Percentiles rank a stretch among this genome's conserved stretches.
These are phyloP conservation scores for Caenorhabditis plicata DNA, from an alignment of 2,888 invertebrate species.

Conservation along the genomic window DNA sequence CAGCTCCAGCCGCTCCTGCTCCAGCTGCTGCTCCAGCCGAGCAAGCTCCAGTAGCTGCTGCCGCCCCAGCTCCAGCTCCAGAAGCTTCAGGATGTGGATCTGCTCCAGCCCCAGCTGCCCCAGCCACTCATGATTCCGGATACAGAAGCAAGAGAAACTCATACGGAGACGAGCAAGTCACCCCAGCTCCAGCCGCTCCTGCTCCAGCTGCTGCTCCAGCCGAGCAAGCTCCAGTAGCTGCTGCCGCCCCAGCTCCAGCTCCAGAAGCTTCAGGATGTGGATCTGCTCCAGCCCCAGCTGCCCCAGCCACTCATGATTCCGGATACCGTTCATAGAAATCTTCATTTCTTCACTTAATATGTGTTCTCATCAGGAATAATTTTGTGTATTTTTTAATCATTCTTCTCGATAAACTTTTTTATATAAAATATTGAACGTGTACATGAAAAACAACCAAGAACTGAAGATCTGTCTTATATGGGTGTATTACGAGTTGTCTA, in stretches of 20 bases:
- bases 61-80: constrained; percentile 2
- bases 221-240: constrained; percentile 14
- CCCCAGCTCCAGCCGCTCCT: constrained; percentile 24
- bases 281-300: constrained; percentile 9
- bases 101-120: constrained; percentile 10
- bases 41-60: neutral
- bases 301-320: constrained; percentile 3
- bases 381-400: no score
- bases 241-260: constrained; percentile 20
- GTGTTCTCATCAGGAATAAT: no score
- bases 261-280: constrained; percentile 23
- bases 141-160: constrained; percentile 40
- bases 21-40: constrained; percentile 11
- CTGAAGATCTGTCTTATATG: no score
- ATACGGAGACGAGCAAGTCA: constrained; percentile 44
- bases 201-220: constrained; percentile 18
- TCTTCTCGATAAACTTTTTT: no score
- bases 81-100: no score
- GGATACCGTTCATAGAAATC: no score
- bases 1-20: constrained; percentile 17
- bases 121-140: constrained; percentile 18
- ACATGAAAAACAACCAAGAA: no score
- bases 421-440: no score
- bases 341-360: no score
- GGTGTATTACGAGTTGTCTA: no score